A percentile compares a stretch with the other conserved stretches of the same genome.
Evolutionary conservation across 1,140 invertebrate genomes (phyloP).

Genomic region (Rhagoletis zephyria): DNA sequence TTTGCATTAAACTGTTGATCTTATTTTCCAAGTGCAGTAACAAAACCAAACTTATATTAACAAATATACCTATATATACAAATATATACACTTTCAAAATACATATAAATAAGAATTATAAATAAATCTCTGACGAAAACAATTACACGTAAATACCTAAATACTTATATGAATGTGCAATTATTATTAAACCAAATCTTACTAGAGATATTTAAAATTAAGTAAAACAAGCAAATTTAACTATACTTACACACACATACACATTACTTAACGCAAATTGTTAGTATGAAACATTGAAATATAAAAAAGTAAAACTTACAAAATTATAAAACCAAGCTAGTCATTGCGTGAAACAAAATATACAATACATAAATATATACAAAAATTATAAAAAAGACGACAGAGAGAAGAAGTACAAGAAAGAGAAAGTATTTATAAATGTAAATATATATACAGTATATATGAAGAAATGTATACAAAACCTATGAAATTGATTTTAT

Average conservation of each 20-base stretch:
- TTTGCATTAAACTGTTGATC: neutral
- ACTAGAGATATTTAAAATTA: conserved; percentile 26
- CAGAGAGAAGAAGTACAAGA: neutral
- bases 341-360: neutral
- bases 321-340: conserved; percentile 24
- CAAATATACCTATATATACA: neutral
- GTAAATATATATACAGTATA: conserved; percentile 40
- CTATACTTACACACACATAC: conserved; percentile 20
- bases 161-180: conserved; percentile 36
- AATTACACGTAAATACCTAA: conserved; percentile 23
- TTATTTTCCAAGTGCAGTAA: neutral
- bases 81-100: neutral
- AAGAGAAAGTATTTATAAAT: conserved; percentile 35
- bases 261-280: conserved; percentile 41
- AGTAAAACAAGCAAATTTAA: neutral
- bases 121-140: neutral
- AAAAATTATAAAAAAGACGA: conserved; percentile 1
- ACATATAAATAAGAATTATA: neutral
- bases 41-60: neutral
- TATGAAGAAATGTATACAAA: conserved; percentile 31
- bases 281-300: conserved; percentile 20
- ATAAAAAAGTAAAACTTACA: neutral
- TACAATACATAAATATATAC: conserved; percentile 26
- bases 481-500: conserved; percentile 22
- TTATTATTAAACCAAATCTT: conserved; percentile 5